Conservation (phyloP, 2,888 invertebrate genomes). For the Morpho achilles region DNA sequence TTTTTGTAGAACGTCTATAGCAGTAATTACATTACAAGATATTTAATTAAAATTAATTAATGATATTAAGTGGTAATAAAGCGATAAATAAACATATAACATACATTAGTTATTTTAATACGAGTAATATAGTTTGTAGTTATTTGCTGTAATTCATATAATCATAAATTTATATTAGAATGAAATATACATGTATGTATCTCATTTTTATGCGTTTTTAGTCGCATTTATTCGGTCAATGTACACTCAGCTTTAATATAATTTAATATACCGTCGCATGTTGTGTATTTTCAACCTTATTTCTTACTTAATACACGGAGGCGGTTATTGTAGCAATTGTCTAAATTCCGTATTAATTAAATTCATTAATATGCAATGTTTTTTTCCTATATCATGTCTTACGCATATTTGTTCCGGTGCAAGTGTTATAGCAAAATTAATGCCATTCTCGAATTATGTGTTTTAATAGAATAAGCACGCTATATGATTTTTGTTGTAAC, state of each 20-base stretch:
- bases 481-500: slow-evolving; percentile 2
- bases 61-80: too few relatives aligned
- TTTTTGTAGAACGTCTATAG: too few relatives aligned
- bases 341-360: slow-evolving; percentile 8
- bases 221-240: too few relatives aligned
- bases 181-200: too few relatives aligned
- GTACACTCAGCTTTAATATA: background rate
- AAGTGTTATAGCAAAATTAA: background rate
- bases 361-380: slow-evolving; percentile 6
- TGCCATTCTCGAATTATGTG: slow-evolving; percentile 5
- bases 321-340: slow-evolving; percentile 1
- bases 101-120: too few relatives aligned
- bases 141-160: too few relatives aligned
- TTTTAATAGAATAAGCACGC: slow-evolving; percentile 3
- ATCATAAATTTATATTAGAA: too few relatives aligned
- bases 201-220: too few relatives aligned
- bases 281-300: background rate
- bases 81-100: too few relatives aligned
- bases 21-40: too few relatives aligned
- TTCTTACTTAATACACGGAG: background rate
- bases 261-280: background rate
- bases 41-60: too few relatives aligned
- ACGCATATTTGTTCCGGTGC: slow-evolving; percentile 12
- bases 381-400: slow-evolving; percentile 4
- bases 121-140: too few relatives aligned